Evolutionary conservation across 2,888 invertebrate species (phyloP), one percentile per base, ranked within the genome.

Genomic region (Aphrophora alni): DNA sequence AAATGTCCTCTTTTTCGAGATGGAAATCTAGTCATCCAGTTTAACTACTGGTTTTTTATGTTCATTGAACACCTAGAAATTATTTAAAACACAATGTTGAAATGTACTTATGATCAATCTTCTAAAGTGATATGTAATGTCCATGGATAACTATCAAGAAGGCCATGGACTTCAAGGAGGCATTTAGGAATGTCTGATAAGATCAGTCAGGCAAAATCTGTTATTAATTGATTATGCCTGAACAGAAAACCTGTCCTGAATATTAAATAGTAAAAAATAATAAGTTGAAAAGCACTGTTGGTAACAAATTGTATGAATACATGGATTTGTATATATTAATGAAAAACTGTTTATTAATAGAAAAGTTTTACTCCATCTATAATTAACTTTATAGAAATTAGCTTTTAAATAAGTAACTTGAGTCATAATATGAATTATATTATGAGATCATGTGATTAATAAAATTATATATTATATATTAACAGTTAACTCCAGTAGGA

Each of bases 401-500:
- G n/a, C n/a, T n/a, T n/a, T n/a, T n/a, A n/a, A n/a, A n/a, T n/a
- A n/a, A n/a, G n/a, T n/a, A n/a, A n/a, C n/a, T n/a, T n/a, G n/a
- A n/a, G n/a, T n/a, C n/a, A n/a, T n/a, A n/a, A n/a, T n/a, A n/a
- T n/a, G n/a, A n/a, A n/a, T n/a, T n/a, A n/a, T n/a, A n/a, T n/a
- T n/a, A n/a, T n/a, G n/a, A n/a, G n/a, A n/a, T n/a, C n/a, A n/a
- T n/a, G n/a, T n/a, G n/a, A n/a, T n/a, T n/a, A n/a, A n/a, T n/a
- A n/a, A n/a, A n/a, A n/a, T n/a, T n/a, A n/a, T n/a, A n/a, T n/a
- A n/a, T n/a, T n/a, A n/a, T n/a, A n/a, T n/a, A n/a, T 85, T 90
- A 91, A n/a, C 90, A 97, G 96, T 90, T 95, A 84, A 95, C 95
- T 77, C 95, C 96, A 72, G 92, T 97, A 81, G 97, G 95, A 51